Evolutionary conservation across 2,113 vertebrate genomes (phyloP), one percentile per base, ranked within the genome.

Genomic region (Poeciliopsis retropinna): DNA sequence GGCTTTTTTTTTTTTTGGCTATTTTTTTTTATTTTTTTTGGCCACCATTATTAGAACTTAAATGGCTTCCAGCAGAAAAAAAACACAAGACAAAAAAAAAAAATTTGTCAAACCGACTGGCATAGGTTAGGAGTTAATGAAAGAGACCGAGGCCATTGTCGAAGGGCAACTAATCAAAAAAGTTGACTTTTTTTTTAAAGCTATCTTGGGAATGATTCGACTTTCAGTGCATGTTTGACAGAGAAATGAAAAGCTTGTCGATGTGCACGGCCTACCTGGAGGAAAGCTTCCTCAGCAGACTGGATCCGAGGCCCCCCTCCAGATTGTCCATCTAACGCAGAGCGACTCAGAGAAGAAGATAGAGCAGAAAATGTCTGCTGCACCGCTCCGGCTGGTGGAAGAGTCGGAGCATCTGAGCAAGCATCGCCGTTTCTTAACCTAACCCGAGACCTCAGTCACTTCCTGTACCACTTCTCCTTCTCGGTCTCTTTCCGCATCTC

Each of bases 391-490:
- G 72, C 80, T 60, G 69, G 5, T 74, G 74, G 34, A 34, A 75
- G 60, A 73, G 34, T n/a, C 2, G 28, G 67, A 69, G 73, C 7
- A 29, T 75, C 28, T 81, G 27, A 31, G 39, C 14, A 29, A 75
- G 65, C 64, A 67, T 86, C 74, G 57, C 11, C 5, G 65, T 73
- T 41, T 64, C 68, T 32, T 34, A 79, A 91, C 91, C 30, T 30
- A 79, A 91, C 91, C 91, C 85, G 64, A 89, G 87, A 92, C 88
- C 88, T 90, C 87, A 85, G 64, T 85, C 77, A 92, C 92, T 95
- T 95, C 94, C 94, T 94, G 94, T 92, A 79, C 85, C 73, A 94
- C 92, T 95, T 95, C 93, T 93, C 88, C 65, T 88, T 90, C 69
- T 87, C 30, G 19, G 41, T 54, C 17, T 51, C 57, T 81, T 72